phyloP scores from a whole-genome alignment of 2,113 vertebrate species.

The Ibidorhyncha struthersii region DNA sequence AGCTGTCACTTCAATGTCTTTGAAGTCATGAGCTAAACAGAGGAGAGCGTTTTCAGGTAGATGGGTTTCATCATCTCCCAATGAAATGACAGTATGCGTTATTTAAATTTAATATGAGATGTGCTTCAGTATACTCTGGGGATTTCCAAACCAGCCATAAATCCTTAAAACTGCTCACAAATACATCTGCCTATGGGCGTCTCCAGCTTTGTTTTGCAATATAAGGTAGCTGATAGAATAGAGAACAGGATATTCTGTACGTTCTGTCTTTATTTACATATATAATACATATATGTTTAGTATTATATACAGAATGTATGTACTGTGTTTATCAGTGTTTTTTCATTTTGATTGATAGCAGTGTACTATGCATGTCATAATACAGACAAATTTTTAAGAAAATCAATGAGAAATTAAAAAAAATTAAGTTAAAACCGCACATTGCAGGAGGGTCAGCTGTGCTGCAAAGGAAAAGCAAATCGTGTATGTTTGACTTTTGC shows the following conservation, averaged over 20 bases:
- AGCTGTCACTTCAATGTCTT: neutral
- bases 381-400: neutral
- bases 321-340: neutral
- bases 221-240: neutral
- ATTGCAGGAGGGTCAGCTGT: neutral
- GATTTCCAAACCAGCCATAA: neutral
- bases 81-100: neutral
- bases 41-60: neutral
- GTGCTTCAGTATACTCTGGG: neutral
- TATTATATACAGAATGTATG: neutral
- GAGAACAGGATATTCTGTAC: neutral
- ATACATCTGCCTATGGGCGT: neutral
- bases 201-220: neutral
- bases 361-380: neutral
- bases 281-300: too few relatives aligned
- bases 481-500: neutral
- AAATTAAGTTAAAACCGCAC: neutral
- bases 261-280: neutral
- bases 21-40: neutral
- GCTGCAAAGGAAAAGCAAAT: neutral
- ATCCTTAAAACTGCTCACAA: neutral
- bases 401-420: neutral
- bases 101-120: neutral
- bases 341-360: neutral
- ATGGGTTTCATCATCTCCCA: neutral